Percentiles rank a stretch among this genome's conserved stretches.
Evolutionary conservation across 2,113 vertebrate species (phyloP).

Genomic region (Macroglossus sobrinus): DNA sequence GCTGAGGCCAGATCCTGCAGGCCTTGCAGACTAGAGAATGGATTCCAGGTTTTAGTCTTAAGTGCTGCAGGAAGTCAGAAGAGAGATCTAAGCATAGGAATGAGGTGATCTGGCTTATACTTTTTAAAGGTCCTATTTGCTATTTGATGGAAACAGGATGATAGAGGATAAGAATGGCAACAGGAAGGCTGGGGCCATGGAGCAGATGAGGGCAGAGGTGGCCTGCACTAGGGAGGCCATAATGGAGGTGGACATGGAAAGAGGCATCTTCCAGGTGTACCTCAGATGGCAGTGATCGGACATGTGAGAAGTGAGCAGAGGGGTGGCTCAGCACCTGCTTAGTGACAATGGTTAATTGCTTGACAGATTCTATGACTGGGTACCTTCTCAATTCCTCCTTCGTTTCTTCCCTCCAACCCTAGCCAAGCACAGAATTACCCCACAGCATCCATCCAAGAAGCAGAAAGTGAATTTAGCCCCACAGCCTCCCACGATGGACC

Average conservation of each 20-base stretch:
- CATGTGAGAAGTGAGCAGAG: neutral
- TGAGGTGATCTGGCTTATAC: neutral
- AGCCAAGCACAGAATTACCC: neutral
- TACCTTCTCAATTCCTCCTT: neutral
- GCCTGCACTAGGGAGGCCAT: neutral
- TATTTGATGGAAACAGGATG: neutral
- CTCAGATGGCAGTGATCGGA: neutral
- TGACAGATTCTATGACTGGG: accelerated
- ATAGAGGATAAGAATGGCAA: neutral
- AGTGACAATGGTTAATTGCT: neutral
- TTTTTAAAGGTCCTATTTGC: neutral
- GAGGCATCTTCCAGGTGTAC: neutral
- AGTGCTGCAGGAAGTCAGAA: neutral
- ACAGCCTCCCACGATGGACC: neutral
- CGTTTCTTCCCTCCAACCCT: neutral
- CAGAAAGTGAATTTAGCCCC: neutral
- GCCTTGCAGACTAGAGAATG: neutral
- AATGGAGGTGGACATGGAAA: neutral
- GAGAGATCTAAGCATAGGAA: neutral
- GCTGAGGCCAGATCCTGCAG: neutral
- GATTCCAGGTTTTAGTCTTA: neutral
- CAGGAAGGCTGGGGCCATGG: neutral
- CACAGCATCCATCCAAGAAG: neutral
- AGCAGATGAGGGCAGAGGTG: neutral
- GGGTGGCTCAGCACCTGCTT: accelerated